Evolutionary conservation across 2,797 vertebrate genomes (phyloP).

Genomic region (Masticophis lateralis): DNA sequence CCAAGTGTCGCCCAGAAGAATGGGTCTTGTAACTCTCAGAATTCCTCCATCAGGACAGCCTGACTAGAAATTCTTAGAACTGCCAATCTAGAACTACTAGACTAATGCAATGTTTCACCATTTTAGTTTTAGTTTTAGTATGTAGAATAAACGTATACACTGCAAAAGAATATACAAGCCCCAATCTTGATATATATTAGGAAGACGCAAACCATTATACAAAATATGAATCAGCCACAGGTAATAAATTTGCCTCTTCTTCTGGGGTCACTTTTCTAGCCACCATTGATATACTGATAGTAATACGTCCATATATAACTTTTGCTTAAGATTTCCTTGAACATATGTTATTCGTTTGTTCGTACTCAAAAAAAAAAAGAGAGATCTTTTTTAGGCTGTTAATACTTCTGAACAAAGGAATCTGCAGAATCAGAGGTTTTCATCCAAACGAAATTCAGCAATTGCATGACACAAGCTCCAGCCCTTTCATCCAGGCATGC

Average conservation of each 20-base stretch:
- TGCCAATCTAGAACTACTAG: neutral
- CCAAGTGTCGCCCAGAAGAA: neutral
- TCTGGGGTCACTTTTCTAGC: neutral
- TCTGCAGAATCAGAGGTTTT: neutral
- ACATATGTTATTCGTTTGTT: neutral
- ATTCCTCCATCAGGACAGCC: neutral
- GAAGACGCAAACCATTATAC: neutral
- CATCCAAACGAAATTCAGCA: neutral
- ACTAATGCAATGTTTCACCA: neutral
- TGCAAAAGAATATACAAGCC: neutral
- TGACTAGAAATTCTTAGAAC: neutral
- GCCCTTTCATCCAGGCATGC: neutral
- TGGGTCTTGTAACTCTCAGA: neutral
- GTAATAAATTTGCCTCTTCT: neutral
- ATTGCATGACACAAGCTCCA: neutral
- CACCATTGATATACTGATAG: neutral
- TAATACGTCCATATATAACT: neutral
- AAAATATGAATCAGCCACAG: neutral
- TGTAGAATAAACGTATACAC: neutral
- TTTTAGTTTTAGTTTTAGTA: neutral
- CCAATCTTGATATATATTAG: neutral
- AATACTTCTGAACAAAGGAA: neutral
- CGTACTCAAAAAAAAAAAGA: neutral
- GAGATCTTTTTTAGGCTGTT: neutral
- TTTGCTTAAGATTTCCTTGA: neutral